Conservation (phyloP, 2,888 invertebrate genomes). For the Polydrusus tereticollis region DNA sequence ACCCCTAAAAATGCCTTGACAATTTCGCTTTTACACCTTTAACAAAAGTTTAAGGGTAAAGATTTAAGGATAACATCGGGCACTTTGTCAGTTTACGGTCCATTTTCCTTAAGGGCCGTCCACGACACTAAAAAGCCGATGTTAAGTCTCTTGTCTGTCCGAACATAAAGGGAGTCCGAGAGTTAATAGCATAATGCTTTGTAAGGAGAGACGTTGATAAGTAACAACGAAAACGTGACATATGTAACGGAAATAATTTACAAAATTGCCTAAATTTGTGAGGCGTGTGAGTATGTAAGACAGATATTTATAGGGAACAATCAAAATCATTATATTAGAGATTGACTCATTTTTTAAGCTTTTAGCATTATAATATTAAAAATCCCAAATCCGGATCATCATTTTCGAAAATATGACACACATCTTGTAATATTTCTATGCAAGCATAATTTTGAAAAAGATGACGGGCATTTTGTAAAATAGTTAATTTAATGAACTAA, state of each 20-base stretch:
- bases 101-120: constrained; percentile 34
- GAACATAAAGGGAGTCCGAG: constrained; percentile 13
- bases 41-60: constrained; percentile 22
- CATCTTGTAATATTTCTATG: too few species aligned
- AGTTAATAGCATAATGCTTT: constrained; percentile 16
- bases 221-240: constrained; percentile 1
- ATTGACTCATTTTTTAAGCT: too few species aligned
- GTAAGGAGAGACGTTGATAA: not conserved
- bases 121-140: constrained; percentile 26
- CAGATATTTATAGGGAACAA: too few species aligned
- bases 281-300: too few species aligned
- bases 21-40: constrained; percentile 16
- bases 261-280: too few species aligned
- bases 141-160: constrained; percentile 16
- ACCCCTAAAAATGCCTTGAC: not conserved
- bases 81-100: constrained; percentile 40
- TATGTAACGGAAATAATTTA: not conserved
- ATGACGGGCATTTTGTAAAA: too few species aligned
- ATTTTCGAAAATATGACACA: too few species aligned
- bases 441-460: too few species aligned
- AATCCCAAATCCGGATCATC: too few species aligned
- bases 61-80: constrained; percentile 24
- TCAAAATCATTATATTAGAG: too few species aligned
- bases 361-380: too few species aligned
- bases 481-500: too few species aligned